Percentiles rank a stretch among this genome's conserved stretches.
These are phyloP conservation scores for Pavo muticus DNA, from an alignment of 2,113 vertebrate species.

Conservation along the genomic window DNA sequence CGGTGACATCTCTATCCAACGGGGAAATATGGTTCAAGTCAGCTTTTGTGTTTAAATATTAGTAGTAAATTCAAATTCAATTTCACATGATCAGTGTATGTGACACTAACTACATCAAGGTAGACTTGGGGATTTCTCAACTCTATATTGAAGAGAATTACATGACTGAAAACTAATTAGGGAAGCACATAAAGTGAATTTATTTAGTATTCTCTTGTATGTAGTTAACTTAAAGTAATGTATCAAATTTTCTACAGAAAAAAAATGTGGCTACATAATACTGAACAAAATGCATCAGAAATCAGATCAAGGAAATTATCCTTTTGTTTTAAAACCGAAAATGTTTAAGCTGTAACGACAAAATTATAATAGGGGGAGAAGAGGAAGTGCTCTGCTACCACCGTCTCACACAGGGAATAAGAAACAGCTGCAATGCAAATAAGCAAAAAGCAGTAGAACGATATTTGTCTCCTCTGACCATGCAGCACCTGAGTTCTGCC, in stretches of 20 bases:
- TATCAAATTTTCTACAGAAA: slow-evolving; percentile 56
- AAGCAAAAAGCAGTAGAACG: neutral
- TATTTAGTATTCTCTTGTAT: slow-evolving; percentile 70
- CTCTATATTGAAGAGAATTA: slow-evolving; percentile 69
- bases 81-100: slow-evolving; percentile 74
- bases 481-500: neutral
- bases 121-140: slow-evolving; percentile 71
- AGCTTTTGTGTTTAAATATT: slow-evolving; percentile 75
- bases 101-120: slow-evolving; percentile 75
- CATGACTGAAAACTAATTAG: slow-evolving; percentile 74
- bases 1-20: slow-evolving; percentile 74
- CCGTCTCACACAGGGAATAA: rapidly evolving
- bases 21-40: slow-evolving; percentile 73
- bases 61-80: slow-evolving; percentile 77
- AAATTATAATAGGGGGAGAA: neutral
- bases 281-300: slow-evolving; percentile 56
- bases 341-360: slow-evolving; percentile 41
- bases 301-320: slow-evolving; percentile 55
- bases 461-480: neutral
- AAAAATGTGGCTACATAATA: neutral
- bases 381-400: neutral
- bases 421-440: neutral
- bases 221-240: slow-evolving; percentile 74
- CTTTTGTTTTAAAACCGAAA: slow-evolving; percentile 44
- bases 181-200: slow-evolving; percentile 68